Evolutionary conservation across 1,140 invertebrate genomes (phyloP).

Genomic region (Drosophila kanapiae): DNA sequence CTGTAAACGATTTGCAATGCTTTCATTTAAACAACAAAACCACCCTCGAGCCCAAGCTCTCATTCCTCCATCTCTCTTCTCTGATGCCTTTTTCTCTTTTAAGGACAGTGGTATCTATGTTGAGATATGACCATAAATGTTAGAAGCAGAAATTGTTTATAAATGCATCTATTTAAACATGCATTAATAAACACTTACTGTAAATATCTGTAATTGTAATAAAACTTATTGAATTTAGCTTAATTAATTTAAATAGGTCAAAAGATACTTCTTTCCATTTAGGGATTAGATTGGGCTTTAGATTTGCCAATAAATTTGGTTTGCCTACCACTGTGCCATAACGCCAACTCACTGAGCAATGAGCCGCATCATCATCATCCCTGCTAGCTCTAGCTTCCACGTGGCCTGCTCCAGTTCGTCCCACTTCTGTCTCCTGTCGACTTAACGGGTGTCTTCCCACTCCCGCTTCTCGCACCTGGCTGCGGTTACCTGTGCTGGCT

Average conservation of each 20-base stretch:
- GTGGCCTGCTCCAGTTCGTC: slow-evolving; percentile 31
- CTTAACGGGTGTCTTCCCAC: slow-evolving; percentile 36
- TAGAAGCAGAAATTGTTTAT: not conserved
- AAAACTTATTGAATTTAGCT: no score
- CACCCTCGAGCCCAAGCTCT: slow-evolving; percentile 11
- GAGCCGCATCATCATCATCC: slow-evolving; percentile 29
- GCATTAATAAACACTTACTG: no score
- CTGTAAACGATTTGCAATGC: slow-evolving; percentile 33
- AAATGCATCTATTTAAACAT: no score
- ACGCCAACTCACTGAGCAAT: slow-evolving; percentile 18
- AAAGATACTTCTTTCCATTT: not conserved
- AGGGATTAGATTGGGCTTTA: not conserved
- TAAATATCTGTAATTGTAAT: no score
- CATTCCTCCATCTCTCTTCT: slow-evolving; percentile 3
- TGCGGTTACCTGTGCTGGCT: slow-evolving; percentile 20
- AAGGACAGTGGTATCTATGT: slow-evolving; percentile 11
- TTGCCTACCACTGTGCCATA: slow-evolving; percentile 15
- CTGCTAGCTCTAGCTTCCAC: slow-evolving; percentile 9
- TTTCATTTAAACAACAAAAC: slow-evolving; percentile 42
- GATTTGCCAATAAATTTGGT: not conserved
- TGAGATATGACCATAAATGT: not conserved
- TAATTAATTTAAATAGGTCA: no score
- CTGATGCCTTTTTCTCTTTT: not conserved
- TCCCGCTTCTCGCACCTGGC: slow-evolving; percentile 18
- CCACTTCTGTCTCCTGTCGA: slow-evolving; percentile 54